These are phyloP conservation scores for Corynorhinus townsendii DNA, from an alignment of 2,113 vertebrate species.

Conservation along the genomic window DNA sequence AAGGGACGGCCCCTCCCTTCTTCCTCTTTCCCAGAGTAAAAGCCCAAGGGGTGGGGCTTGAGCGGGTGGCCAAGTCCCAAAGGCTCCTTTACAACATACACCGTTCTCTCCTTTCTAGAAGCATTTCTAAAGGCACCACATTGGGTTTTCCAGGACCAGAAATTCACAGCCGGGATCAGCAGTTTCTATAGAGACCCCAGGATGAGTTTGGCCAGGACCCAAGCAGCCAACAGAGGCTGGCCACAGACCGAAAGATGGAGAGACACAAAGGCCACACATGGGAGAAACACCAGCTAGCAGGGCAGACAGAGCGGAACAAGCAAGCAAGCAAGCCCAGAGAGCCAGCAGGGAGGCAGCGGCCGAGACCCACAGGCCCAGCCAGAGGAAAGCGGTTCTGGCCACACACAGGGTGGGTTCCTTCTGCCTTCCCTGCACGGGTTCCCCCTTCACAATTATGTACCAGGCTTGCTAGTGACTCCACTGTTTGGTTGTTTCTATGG, in stretches of 20 bases:
- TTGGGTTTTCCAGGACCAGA: slow-evolving; percentile 65
- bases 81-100: slow-evolving; percentile 24
- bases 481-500: slow-evolving; percentile 77
- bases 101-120: slow-evolving; percentile 58
- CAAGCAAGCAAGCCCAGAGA: neutral
- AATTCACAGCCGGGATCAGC: slow-evolving; percentile 67
- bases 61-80: slow-evolving; percentile 28
- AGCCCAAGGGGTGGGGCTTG: neutral
- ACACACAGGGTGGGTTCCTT: neutral
- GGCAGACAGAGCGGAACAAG: neutral
- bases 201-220: slow-evolving; percentile 67
- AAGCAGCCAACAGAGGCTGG: slow-evolving; percentile 56
- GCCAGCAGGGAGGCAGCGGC: fast-evolving
- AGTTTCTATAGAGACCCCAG: slow-evolving; percentile 76
- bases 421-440: neutral
- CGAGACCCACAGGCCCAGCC: neutral
- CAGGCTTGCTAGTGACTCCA: slow-evolving; percentile 46
- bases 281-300: neutral
- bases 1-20: neutral
- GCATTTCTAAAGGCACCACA: slow-evolving; percentile 64
- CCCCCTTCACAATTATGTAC: slow-evolving; percentile 33
- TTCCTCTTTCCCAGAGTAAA: neutral
- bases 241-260: slow-evolving; percentile 35
- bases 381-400: neutral
- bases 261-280: slow-evolving; percentile 48